phyloP scores from a whole-genome alignment of 2,888 invertebrate genomes.

The Andrena bucephala region DNA sequence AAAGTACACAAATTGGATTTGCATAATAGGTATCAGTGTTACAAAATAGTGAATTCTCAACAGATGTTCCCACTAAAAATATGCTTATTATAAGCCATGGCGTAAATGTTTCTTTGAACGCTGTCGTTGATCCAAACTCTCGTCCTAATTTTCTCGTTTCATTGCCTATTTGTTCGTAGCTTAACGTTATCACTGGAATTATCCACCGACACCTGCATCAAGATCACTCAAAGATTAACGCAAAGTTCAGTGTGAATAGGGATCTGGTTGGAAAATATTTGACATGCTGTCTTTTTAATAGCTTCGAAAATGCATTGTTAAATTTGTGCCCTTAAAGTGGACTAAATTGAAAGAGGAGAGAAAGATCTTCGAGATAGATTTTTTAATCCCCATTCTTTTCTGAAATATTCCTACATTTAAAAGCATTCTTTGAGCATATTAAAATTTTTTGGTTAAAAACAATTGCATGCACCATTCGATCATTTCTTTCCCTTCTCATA shows the following conservation, averaged over 20 bases:
- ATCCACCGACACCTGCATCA: constrained; percentile 6
- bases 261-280: neutral
- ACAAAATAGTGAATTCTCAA: neutral
- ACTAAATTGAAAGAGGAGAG: too few relatives aligned
- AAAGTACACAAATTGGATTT: neutral
- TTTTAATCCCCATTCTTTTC: too few relatives aligned
- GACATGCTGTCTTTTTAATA: neutral
- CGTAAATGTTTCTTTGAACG: neutral
- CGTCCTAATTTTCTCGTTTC: neutral
- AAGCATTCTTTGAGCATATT: too few relatives aligned
- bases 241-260: constrained; percentile 10
- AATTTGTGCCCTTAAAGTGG: neutral
- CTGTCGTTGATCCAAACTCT: neutral
- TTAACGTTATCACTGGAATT: constrained; percentile 20
- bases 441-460: too few relatives aligned
- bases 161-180: neutral
- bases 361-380: too few relatives aligned
- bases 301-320: neutral
- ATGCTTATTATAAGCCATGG: constrained; percentile 1
- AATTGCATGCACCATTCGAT: neutral
- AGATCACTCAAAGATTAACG: neutral
- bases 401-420: too few relatives aligned
- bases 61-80: constrained; percentile 32
- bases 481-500: neutral
- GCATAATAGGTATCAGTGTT: neutral